A percentile compares a stretch with the other conserved stretches of the same genome.
Conservation (phyloP, 2,797 vertebrate species). For the Pogonophryne albipinna region DNA sequence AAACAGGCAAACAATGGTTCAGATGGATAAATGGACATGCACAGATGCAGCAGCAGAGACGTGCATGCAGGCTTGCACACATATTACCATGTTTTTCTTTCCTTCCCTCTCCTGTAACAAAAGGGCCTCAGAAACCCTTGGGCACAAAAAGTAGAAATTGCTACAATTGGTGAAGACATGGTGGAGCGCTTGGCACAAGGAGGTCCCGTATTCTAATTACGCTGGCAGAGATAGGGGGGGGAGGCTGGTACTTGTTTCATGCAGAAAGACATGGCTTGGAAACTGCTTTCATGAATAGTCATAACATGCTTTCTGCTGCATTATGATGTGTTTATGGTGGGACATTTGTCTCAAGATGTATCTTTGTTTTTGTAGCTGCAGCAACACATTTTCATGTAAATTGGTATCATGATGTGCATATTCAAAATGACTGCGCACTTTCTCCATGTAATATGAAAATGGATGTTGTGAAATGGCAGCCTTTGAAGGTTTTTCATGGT, state of each 20-base stretch:
- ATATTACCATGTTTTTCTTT: constrained; percentile 23
- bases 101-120: constrained; percentile 46
- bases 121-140: constrained; percentile 51
- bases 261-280: constrained; percentile 21
- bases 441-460: constrained; percentile 31
- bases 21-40: constrained; percentile 59
- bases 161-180: constrained; percentile 63
- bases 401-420: constrained; percentile 49
- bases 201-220: constrained; percentile 58
- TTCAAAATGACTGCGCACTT: constrained; percentile 50
- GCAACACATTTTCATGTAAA: constrained; percentile 64
- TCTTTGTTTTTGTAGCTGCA: constrained; percentile 42
- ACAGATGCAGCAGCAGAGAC: constrained; percentile 41
- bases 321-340: constrained; percentile 46
- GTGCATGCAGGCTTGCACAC: constrained; percentile 28
- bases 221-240: constrained; percentile 41
- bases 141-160: constrained; percentile 58
- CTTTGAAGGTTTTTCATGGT: constrained; percentile 10
- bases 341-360: constrained; percentile 56
- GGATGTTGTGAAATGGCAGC: constrained; percentile 23
- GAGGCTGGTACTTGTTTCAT: constrained; percentile 26
- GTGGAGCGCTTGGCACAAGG: constrained; percentile 55
- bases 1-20: constrained; percentile 64
- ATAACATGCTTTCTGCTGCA: constrained; percentile 37
- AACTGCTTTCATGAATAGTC: constrained; percentile 53